Base-by-base conservation (phyloP, 1,140 invertebrate species). In the Aphaenogaster ashmeadi region DNA sequence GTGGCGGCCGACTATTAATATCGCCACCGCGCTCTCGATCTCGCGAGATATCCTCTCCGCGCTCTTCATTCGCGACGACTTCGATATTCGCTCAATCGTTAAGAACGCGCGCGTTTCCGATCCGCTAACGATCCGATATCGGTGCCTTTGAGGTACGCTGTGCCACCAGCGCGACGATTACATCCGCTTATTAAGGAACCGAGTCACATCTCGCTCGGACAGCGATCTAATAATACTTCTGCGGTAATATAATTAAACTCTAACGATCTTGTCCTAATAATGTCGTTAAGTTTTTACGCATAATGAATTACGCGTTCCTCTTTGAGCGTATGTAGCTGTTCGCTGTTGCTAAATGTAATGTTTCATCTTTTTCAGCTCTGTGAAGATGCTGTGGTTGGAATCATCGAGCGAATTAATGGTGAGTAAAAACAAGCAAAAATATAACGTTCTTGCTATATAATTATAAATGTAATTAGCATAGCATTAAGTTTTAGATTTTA, bases 1-100 rank as follows among this genome's bases (percentile, higher is more conserved):
- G 60, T 47, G 38, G 27, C 69, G 44, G 38, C 27, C 38, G 44
- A 66, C 87, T 89, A 88, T 92, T 88, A 92, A 92, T 88, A 86
- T 85, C 36, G 83, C 47, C 4, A 62, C n/a, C 15, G 56, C 36
- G 15, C 33, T 52, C 33, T 33, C 78, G 15, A 88, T 90, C 27
- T 62, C 41, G 9, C 56, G 60, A 41, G 11, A 0, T 41, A 74
- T 81, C 18, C 75, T 54, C 21, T 27, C 33, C 8, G 62, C 52
- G 74, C 27, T 21, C 36, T 78, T 64, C 38, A 64, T 79, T 18
- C 11, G 27, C 58, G 77, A 64, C 41, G 66, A 58, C 41, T 89
- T 80, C 58, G 87, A 87, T 87, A 67, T 88, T 84, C 69, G 69
- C 33, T 90, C 89, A 74, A 91, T 91, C 87, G 72, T 91, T 87